phyloP scores from a whole-genome alignment of 2,797 vertebrate species.

The Microctenopoma steveboyesi region DNA sequence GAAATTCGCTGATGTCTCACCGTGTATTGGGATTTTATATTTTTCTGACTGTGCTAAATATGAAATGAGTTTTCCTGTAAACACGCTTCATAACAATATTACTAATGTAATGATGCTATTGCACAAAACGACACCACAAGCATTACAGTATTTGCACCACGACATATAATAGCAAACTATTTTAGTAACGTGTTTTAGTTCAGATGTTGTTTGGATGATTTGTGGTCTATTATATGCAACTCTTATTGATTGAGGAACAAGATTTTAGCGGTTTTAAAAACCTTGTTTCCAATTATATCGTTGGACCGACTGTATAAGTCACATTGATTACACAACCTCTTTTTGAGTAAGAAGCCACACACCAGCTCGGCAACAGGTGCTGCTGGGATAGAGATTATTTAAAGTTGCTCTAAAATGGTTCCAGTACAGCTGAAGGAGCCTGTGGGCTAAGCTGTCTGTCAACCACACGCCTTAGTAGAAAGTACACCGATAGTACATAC shows the following conservation, averaged over 20 bases:
- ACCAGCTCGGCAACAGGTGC: constrained; percentile 73
- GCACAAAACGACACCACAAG: not conserved
- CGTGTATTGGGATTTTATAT: not conserved
- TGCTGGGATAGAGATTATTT: constrained; percentile 76
- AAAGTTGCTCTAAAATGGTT: constrained; percentile 76
- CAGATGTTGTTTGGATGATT: not conserved
- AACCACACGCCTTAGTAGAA: constrained; percentile 74
- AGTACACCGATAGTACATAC: constrained; percentile 70
- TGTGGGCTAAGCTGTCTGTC: constrained; percentile 54
- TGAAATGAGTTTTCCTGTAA: not conserved
- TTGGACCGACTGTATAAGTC: constrained; percentile 39
- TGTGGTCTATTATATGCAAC: constrained; percentile 21
- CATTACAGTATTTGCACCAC: not conserved
- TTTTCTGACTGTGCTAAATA: too few species aligned
- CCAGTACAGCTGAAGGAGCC: constrained; percentile 72
- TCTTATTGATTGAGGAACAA: constrained; percentile 74
- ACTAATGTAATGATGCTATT: not conserved
- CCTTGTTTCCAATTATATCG: constrained; percentile 61
- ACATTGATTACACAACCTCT: constrained; percentile 72
- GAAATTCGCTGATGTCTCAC: constrained; percentile 17
- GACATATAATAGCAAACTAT: not conserved
- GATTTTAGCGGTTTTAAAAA: constrained; percentile 65
- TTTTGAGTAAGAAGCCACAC: constrained; percentile 59
- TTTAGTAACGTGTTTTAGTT: not conserved
- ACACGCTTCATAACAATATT: too few species aligned